A percentile compares a stretch with the other conserved stretches of the same genome.
Evolutionary conservation across 1,140 invertebrate species (phyloP).

Genomic region (Lasaia peninsularis): DNA sequence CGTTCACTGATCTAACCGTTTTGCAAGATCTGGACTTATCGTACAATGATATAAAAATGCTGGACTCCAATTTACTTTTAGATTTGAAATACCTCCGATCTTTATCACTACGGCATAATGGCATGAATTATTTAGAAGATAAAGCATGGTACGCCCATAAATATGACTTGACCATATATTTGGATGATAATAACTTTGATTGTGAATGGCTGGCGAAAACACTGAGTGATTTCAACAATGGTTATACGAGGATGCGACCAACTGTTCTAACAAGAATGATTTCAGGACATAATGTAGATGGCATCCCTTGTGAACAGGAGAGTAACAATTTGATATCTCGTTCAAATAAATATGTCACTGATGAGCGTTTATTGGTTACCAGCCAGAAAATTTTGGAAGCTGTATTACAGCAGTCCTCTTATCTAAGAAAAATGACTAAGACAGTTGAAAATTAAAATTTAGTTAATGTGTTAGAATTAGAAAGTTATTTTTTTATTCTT

Average conservation of each 20-base stretch:
- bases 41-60: constrained; percentile 42
- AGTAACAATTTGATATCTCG: constrained; percentile 9
- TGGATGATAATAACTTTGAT: constrained; percentile 53
- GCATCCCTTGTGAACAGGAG: constrained; percentile 45
- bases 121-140: constrained; percentile 39
- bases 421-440: constrained; percentile 30
- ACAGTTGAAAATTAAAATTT: neutral
- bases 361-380: constrained; percentile 51
- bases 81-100: constrained; percentile 50
- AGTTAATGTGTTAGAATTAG: neutral
- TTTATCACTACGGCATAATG: constrained; percentile 49
- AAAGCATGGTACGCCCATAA: constrained; percentile 50
- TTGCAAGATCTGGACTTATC: constrained; percentile 53
- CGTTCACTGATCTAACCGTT: constrained; percentile 42
- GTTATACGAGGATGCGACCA: constrained; percentile 53
- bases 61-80: constrained; percentile 50
- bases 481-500: neutral
- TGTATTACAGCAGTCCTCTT: constrained; percentile 47
- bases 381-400: constrained; percentile 59
- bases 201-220: constrained; percentile 53
- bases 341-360: constrained; percentile 24
- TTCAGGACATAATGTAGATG: constrained; percentile 40
- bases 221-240: constrained; percentile 48
- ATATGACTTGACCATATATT: constrained; percentile 41
- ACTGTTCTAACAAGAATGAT: constrained; percentile 25